phyloP scores from a whole-genome alignment of 1,140 invertebrate genomes.

The Hesperophylax magnus region DNA sequence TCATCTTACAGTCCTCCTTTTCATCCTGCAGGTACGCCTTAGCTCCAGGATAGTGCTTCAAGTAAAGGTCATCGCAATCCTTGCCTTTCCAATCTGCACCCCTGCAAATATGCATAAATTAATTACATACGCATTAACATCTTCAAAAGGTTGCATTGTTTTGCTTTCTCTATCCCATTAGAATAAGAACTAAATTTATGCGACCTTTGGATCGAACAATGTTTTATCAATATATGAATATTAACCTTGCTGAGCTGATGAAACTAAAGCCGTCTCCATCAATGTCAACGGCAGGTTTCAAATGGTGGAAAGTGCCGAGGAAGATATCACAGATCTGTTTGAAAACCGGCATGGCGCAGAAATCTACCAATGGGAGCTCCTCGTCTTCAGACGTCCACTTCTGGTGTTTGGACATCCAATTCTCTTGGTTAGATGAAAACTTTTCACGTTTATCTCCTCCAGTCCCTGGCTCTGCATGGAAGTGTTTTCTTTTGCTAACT shows the following conservation, averaged over 20 bases:
- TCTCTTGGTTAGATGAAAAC: too few species aligned
- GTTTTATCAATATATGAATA: too few species aligned
- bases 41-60: slow-evolving; percentile 65
- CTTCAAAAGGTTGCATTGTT: too few species aligned
- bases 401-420: not conserved
- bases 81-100: slow-evolving; percentile 69
- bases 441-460: too few species aligned
- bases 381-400: not conserved
- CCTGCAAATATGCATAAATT: slow-evolving; percentile 48
- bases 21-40: slow-evolving; percentile 54
- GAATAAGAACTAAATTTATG: too few species aligned
- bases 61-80: slow-evolving; percentile 67
- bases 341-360: slow-evolving; percentile 51
- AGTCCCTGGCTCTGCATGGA: too few species aligned
- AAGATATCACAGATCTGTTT: slow-evolving; percentile 53
- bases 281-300: slow-evolving; percentile 49
- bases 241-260: slow-evolving; percentile 46
- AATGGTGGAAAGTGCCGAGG: slow-evolving; percentile 34
- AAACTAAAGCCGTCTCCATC: slow-evolving; percentile 54
- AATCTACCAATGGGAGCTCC: slow-evolving; percentile 22
- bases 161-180: too few species aligned
- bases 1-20: slow-evolving; percentile 59
- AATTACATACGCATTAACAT: too few species aligned
- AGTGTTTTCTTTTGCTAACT: too few species aligned
- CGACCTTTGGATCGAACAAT: too few species aligned